A percentile compares a stretch with the other conserved stretches of the same genome.
Conservation (phyloP, 2,113 vertebrate species). For the Sprattus sprattus region DNA sequence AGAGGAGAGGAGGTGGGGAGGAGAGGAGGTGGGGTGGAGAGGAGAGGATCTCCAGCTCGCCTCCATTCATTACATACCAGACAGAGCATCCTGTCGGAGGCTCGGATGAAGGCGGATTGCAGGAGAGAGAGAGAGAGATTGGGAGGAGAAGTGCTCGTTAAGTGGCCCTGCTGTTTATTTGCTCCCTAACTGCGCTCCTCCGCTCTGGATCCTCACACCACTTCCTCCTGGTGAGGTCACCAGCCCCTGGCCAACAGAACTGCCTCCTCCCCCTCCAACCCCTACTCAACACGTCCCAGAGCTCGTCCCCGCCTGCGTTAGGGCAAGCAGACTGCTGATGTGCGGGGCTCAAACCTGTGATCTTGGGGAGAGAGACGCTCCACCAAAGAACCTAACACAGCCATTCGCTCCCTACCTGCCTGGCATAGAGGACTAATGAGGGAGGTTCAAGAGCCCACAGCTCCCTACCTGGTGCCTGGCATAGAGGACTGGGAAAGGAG, state of each 20-base stretch:
- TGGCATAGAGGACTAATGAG: too few species aligned
- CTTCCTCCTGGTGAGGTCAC: not conserved
- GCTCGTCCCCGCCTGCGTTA: not conserved
- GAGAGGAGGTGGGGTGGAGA: not conserved
- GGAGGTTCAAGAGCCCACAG: too few species aligned
- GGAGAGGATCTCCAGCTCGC: not conserved
- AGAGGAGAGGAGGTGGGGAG: not conserved
- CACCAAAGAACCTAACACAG: too few species aligned
- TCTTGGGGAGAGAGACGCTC: not conserved
- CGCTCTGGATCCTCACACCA: constrained; percentile 23
- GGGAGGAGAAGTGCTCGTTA: constrained; percentile 10
- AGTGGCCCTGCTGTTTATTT: constrained; percentile 30
- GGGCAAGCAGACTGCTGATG: not conserved
- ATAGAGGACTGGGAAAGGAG: too few species aligned
- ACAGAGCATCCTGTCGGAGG: not conserved
- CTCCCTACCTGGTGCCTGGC: too few species aligned
- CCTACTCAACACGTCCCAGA: not conserved
- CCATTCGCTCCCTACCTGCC: too few species aligned
- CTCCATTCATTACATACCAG: not conserved
- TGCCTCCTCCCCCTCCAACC: not conserved
- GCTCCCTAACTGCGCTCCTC: not conserved
- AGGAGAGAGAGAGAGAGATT: constrained; percentile 19
- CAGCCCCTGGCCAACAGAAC: not conserved
- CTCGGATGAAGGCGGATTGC: not conserved
- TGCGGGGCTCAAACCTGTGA: not conserved